A percentile compares a stretch with the other conserved stretches of the same genome.
Evolutionary conservation across 2,113 vertebrate genomes (phyloP).

Genomic region (Barnardius zonarius): DNA sequence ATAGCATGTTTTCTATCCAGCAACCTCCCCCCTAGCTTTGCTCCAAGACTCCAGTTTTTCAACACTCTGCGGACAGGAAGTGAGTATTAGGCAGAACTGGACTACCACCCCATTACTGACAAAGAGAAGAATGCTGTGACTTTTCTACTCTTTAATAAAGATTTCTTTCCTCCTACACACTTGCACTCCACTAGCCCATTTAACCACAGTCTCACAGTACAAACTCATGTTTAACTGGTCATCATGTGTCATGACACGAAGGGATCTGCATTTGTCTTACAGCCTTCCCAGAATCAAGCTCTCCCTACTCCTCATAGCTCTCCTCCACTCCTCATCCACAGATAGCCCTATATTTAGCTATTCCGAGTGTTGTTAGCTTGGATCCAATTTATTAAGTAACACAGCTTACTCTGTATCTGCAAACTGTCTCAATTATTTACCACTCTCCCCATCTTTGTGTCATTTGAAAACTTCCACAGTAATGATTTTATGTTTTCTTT

Average conservation of each 20-base stretch:
- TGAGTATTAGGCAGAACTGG: neutral
- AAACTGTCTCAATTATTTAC: conserved; percentile 34
- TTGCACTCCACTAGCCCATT: neutral
- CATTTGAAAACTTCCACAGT: conserved; percentile 25
- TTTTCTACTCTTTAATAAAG: neutral
- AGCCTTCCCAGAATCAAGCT: neutral
- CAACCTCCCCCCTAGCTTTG: neutral
- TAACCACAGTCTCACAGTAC: neutral
- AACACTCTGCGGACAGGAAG: neutral
- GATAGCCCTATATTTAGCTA: neutral
- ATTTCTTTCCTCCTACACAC: neutral
- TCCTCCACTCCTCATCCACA: neutral
- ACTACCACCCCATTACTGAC: neutral
- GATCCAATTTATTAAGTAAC: conserved; percentile 2
- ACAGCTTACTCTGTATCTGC: neutral
- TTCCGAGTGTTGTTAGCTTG: neutral
- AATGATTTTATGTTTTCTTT: conserved; percentile 51
- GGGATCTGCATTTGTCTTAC: neutral
- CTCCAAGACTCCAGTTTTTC: neutral
- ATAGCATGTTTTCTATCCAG: neutral
- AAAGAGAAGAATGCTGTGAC: neutral
- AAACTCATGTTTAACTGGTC: neutral
- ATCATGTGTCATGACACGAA: neutral
- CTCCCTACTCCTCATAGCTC: neutral
- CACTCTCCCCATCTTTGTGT: neutral